Conservation (phyloP, 2,113 vertebrate genomes). For the Bombycilla garrulus region DNA sequence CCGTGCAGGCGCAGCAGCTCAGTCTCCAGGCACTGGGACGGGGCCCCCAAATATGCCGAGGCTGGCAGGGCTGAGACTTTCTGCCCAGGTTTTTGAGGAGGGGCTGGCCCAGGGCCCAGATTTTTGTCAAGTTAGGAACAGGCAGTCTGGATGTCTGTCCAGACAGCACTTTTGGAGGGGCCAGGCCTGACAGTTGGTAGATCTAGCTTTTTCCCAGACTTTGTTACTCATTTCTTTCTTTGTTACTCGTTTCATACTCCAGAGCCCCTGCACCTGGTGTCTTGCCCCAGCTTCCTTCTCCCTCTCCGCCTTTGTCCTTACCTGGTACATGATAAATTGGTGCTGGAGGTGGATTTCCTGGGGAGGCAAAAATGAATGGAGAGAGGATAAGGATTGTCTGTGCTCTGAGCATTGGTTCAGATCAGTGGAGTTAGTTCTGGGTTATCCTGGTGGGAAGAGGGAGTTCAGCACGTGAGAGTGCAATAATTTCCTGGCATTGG, state of each 20-base stretch:
- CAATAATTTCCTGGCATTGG: neutral
- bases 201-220: slow-evolving; percentile 27
- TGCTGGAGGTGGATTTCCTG: neutral
- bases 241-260: neutral
- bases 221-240: neutral
- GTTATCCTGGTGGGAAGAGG: neutral
- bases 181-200: neutral
- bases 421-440: neutral
- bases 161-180: neutral
- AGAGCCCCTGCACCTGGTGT: neutral
- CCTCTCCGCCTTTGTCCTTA: neutral
- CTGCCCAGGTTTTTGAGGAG: neutral
- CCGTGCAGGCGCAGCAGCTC: neutral
- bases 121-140: neutral
- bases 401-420: neutral
- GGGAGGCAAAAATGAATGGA: neutral
- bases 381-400: neutral
- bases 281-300: neutral
- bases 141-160: neutral
- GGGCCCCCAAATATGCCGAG: neutral
- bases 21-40: slow-evolving; percentile 7
- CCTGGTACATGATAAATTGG: neutral
- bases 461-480: neutral
- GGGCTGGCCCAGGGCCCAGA: neutral
- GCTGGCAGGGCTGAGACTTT: neutral